Base-by-base conservation (phyloP, 64 coral and sea anemone species). In the Stichodactyla helianthus region DNA sequence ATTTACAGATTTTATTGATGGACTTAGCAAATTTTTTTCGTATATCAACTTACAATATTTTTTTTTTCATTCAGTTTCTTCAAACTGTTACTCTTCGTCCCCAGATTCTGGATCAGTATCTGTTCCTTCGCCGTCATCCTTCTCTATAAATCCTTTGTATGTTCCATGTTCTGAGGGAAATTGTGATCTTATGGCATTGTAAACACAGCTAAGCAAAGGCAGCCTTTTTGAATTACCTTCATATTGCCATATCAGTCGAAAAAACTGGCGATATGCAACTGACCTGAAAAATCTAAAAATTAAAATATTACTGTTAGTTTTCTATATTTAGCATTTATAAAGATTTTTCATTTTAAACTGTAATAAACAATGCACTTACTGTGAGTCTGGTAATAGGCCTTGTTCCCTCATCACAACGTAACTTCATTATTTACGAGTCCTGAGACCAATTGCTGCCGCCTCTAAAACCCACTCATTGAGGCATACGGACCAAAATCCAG, bases 241-340 rank as follows among this genome's bases (percentile, higher is more conserved):
- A 7, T 77, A 92, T 16, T 55, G 17, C 90, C 90, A 92, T 76
- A 92, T 13, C n/a, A n/a, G n/a, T n/a, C n/a, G n/a, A n/a, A n/a
- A n/a, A n/a, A n/a, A n/a, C n/a, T n/a, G n/a, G n/a, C 90, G 79
- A 31, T 92, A 87, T 13, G 91, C 91, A 84, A 93, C 91, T 86
- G 91, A 93, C 50, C 82, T 88, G 57, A 82, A 88, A 79, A 89
- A 86, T 76, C 82, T 26, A 77, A 85, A 56, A 92, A 76, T 65
- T 65, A 65, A 20, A 20, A 65, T 20, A 65, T 59, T 6, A 65
- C 1, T 65, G 7, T 20, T 20, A 2, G 19, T n/a, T n/a, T n/a
- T n/a, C n/a, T n/a, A n/a, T n/a, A n/a, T n/a, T n/a, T 65, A 65
- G 2, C 6, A 20, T 65, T 65, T 4, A 65, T 19, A 65, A 20